Evolutionary conservation across 30 jellyfish, hydroid and myxozoan species (phyloP).

Genomic region (Hydra vulgaris): DNA sequence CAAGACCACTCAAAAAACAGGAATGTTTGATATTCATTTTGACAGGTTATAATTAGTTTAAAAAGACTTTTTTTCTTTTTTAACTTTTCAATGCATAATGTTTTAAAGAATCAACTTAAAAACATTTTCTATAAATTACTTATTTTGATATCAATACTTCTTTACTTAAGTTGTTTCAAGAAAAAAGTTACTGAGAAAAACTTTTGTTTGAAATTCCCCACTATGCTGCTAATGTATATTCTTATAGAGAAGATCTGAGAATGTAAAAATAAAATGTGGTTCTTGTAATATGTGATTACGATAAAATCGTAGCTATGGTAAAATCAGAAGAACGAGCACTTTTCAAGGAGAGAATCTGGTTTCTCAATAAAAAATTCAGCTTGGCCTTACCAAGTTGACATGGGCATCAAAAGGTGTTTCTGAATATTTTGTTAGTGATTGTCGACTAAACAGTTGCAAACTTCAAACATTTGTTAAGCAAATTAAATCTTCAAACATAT

Average conservation of each 20-base stretch:
- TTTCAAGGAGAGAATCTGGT: slow-evolving; percentile 83
- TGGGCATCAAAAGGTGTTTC: slow-evolving; percentile 97
- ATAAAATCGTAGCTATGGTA: slow-evolving; percentile 76
- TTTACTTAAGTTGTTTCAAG: slow-evolving; percentile 81
- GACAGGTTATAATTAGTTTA: slow-evolving; percentile 51
- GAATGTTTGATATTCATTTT: slow-evolving; percentile 84
- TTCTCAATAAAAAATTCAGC: slow-evolving; percentile 84
- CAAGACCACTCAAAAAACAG: slow-evolving; percentile 65
- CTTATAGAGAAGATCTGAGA: slow-evolving; percentile 84
- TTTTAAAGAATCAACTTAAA: no score
- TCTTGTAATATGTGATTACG: slow-evolving; percentile 85
- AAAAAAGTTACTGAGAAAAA: slow-evolving; percentile 91
- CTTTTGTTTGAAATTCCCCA: slow-evolving; percentile 96
- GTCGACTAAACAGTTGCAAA: slow-evolving; percentile 88
- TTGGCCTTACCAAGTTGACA: slow-evolving; percentile 83
- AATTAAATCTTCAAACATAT: slow-evolving; percentile 52
- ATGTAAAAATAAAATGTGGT: slow-evolving; percentile 67
- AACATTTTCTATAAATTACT: no score
- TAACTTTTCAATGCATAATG: neutral
- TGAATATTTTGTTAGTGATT: slow-evolving; percentile 78
- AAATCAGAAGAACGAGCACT: slow-evolving; percentile 85
- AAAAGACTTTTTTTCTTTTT: neutral
- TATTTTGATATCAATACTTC: slow-evolving; percentile 24
- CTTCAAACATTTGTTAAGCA: slow-evolving; percentile 77
- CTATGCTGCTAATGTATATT: slow-evolving; percentile 85